Percentiles rank a stretch among this genome's conserved stretches.
These are phyloP conservation scores for Archilochus colubris DNA, from an alignment of 2,113 vertebrate genomes.

Conservation along the genomic window DNA sequence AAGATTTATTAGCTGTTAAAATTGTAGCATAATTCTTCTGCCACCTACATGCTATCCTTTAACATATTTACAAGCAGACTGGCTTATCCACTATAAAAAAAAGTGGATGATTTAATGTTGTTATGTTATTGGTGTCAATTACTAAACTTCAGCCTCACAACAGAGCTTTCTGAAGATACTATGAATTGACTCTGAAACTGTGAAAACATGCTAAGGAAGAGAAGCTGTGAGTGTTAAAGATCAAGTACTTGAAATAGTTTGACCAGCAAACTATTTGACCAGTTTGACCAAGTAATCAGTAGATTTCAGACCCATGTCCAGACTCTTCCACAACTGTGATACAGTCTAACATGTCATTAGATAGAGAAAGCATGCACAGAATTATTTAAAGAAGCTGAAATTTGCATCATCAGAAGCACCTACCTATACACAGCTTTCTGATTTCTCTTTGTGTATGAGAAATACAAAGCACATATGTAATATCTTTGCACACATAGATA, in stretches of 20 bases:
- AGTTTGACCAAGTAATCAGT: neutral
- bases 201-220: conserved; percentile 46
- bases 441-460: neutral
- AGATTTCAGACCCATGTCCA: neutral
- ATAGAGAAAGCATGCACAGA: neutral
- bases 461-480: neutral
- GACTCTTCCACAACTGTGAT: neutral
- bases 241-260: neutral
- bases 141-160: conserved; percentile 66
- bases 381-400: neutral
- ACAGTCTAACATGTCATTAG: neutral
- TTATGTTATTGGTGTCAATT: conserved; percentile 73
- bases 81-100: conserved; percentile 66
- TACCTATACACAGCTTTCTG: neutral
- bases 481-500: neutral
- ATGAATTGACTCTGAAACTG: conserved; percentile 47
- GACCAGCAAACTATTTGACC: neutral
- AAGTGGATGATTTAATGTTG: conserved; percentile 70
- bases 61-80: conserved; percentile 81
- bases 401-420: neutral
- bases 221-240: conserved; percentile 27
- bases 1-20: conserved; percentile 85
- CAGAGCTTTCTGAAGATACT: conserved; percentile 65
- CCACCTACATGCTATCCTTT: conserved; percentile 76
- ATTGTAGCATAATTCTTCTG: conserved; percentile 80